Percentiles rank a stretch among this genome's conserved stretches.
These are phyloP conservation scores for Salvelinus fontinalis DNA, from an alignment of 2,113 vertebrate species.

Conservation along the genomic window DNA sequence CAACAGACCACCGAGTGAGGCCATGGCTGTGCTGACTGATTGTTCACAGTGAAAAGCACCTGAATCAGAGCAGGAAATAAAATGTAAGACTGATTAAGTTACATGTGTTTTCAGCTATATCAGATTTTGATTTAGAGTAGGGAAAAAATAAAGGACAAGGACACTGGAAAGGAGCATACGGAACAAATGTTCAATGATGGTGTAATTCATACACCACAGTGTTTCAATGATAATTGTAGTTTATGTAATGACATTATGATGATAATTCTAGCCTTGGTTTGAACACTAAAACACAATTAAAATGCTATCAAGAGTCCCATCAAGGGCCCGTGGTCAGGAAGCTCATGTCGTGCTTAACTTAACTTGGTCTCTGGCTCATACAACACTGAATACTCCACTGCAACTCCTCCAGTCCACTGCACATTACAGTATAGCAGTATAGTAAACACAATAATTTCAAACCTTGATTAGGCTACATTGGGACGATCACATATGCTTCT, in stretches of 20 bases:
- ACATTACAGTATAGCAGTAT: not conserved
- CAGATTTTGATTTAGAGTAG: not conserved
- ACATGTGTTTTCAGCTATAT: not conserved
- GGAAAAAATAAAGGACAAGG: not conserved
- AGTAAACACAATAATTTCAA: no score
- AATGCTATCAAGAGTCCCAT: not conserved
- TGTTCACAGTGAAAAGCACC: slow-evolving; percentile 30
- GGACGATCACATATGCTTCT: no score
- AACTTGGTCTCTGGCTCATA: not conserved
- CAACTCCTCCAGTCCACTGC: not conserved
- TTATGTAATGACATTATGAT: not conserved
- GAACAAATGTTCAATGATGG: not conserved
- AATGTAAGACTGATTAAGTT: not conserved
- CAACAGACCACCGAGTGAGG: slow-evolving; percentile 16
- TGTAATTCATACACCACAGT: not conserved
- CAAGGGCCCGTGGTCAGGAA: slow-evolving; percentile 12
- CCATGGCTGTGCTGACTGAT: not conserved
- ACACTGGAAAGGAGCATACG: no score
- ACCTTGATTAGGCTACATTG: no score
- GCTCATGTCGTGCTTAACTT: not conserved
- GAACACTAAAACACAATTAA: not conserved
- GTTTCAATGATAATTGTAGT: not conserved
- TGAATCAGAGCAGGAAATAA: slow-evolving; percentile 42
- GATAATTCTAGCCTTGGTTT: not conserved
- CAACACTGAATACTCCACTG: slow-evolving; percentile 13